Evolutionary conservation across 2,888 invertebrate species (phyloP).

Genomic region (Leptura quadrifasciata): DNA sequence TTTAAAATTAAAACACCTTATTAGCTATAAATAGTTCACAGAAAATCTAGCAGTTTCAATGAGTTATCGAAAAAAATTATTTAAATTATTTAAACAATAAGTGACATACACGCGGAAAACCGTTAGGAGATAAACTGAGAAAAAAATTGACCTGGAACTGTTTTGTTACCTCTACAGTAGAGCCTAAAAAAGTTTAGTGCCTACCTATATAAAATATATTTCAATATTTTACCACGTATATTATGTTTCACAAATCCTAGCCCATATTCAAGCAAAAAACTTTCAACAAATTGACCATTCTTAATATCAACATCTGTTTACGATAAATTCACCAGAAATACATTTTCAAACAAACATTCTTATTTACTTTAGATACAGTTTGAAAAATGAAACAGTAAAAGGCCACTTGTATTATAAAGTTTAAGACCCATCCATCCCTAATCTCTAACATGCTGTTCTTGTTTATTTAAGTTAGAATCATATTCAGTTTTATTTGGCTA

Average conservation of each 20-base stretch:
- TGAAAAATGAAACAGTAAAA: neutral
- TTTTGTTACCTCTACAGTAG: no score
- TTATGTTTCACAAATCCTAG: neutral
- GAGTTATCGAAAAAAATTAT: no score
- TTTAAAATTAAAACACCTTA: no score
- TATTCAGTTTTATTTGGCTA: neutral
- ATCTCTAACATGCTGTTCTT: conserved; percentile 30
- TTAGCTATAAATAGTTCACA: no score
- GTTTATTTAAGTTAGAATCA: conserved; percentile 6
- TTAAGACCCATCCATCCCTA: neutral
- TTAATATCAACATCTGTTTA: conserved; percentile 16
- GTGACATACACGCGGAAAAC: no score
- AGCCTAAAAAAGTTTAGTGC: no score
- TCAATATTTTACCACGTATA: neutral
- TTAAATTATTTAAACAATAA: no score
- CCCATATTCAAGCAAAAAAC: neutral
- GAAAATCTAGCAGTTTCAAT: no score
- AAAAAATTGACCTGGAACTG: no score
- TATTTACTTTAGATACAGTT: conserved; percentile 17
- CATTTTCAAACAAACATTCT: neutral
- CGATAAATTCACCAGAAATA: neutral
- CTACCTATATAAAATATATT: neutral
- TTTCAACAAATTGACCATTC: neutral
- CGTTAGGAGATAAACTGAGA: no score
- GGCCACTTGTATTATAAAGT: conserved; percentile 10